Percentiles rank a stretch among this genome's conserved stretches.
Evolutionary conservation across 2,797 vertebrate genomes (phyloP).

Genomic region (Rhynchonycteris naso): DNA sequence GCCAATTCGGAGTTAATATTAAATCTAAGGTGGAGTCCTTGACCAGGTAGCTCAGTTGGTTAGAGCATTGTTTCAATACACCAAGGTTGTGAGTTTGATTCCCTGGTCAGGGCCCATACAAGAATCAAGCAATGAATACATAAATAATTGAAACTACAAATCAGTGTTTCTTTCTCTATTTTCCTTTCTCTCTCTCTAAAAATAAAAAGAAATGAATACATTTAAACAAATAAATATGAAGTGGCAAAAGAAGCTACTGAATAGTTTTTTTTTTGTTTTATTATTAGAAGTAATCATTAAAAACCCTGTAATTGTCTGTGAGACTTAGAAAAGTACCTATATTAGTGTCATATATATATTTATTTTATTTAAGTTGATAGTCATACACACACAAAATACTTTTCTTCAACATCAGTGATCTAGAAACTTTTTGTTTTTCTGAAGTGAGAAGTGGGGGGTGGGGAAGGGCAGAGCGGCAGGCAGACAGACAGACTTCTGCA

Average conservation of each 20-base stretch:
- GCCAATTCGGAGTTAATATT: conserved; percentile 6
- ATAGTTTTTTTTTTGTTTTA: not conserved
- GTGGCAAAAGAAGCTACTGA: not conserved
- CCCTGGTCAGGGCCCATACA: too few relatives aligned
- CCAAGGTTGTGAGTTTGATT: too few relatives aligned
- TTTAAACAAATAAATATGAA: not conserved
- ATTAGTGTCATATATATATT: not conserved
- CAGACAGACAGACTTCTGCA: too few relatives aligned
- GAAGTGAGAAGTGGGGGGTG: too few relatives aligned
- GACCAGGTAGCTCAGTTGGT: too few relatives aligned
- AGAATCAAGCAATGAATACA: too few relatives aligned
- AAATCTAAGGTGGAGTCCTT: not conserved
- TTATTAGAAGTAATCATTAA: conserved; percentile 1
- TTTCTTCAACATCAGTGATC: conserved; percentile 7
- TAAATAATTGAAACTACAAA: too few relatives aligned
- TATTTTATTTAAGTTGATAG: conserved; percentile 29
- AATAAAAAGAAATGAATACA: too few relatives aligned
- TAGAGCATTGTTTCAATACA: too few relatives aligned
- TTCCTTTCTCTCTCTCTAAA: too few relatives aligned
- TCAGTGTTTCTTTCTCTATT: too few relatives aligned
- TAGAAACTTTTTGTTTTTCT: not conserved
- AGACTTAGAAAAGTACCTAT: not conserved
- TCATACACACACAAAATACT: not conserved
- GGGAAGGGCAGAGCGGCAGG: too few relatives aligned
- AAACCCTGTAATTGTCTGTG: not conserved